A percentile compares a stretch with the other conserved stretches of the same genome.
Conservation (phyloP, 2,888 invertebrate genomes). For the Trachelus stipa region DNA sequence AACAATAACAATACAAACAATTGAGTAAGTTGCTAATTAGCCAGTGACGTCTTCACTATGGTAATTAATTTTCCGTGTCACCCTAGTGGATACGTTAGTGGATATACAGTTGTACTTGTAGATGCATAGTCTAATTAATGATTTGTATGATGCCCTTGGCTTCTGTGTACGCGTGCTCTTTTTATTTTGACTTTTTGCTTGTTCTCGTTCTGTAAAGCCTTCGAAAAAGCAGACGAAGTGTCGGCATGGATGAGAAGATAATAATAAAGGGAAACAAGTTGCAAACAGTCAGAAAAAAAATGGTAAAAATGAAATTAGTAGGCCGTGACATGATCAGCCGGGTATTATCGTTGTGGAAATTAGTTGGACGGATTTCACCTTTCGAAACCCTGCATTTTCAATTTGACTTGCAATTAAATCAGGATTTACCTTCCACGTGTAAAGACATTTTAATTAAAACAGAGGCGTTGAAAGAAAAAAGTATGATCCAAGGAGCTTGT, state of each 20-base stretch:
- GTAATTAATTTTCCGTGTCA: neutral
- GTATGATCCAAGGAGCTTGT: neutral
- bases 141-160: neutral
- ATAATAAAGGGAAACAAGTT: neutral
- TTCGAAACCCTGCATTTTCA: neutral
- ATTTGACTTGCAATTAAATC: neutral
- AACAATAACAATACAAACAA: neutral
- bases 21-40: neutral
- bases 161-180: neutral
- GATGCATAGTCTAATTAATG: neutral
- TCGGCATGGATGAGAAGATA: neutral
- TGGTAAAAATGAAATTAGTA: neutral
- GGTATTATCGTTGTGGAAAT: neutral
- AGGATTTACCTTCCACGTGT: neutral
- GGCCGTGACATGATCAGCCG: neutral
- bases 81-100: neutral
- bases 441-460: neutral
- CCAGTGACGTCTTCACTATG: neutral
- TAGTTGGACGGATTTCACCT: neutral
- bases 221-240: neutral
- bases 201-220: neutral
- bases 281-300: neutral
- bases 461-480: neutral
- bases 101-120: neutral
- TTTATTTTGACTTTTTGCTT: neutral